phyloP scores from a whole-genome alignment of 2,888 invertebrate genomes.

The Nesidiocoris tenuis region DNA sequence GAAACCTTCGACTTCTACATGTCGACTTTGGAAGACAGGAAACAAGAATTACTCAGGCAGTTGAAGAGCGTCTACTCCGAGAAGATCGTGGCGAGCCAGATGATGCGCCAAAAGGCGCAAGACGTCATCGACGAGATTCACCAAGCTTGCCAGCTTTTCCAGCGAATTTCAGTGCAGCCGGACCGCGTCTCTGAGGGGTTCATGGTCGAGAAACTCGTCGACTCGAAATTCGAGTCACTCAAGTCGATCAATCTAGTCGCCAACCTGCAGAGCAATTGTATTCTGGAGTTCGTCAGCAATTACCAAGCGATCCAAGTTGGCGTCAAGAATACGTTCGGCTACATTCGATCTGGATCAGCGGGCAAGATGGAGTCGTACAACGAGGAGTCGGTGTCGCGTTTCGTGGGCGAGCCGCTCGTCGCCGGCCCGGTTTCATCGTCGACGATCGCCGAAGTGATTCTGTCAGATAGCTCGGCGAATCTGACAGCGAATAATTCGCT shows the following conservation, averaged over 20 bases:
- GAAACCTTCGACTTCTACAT: constrained; percentile 95
- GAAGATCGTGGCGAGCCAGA: constrained; percentile 82
- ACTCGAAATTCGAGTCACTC: constrained; percentile 81
- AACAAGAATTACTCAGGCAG: constrained; percentile 90
- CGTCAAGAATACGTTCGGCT: constrained; percentile 93
- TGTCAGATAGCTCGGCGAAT: background rate
- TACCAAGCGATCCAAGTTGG: constrained; percentile 96
- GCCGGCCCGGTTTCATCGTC: constrained; percentile 55
- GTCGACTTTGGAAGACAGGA: constrained; percentile 93
- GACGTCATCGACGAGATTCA: constrained; percentile 88
- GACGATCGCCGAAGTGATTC: background rate
- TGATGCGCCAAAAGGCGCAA: constrained; percentile 87
- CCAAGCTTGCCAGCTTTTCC: constrained; percentile 90
- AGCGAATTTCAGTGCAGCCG: constrained; percentile 85
- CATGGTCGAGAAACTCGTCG: constrained; percentile 90
- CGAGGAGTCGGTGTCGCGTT: constrained; percentile 89
- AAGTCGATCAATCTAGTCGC: constrained; percentile 82
- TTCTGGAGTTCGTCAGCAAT: constrained; percentile 94
- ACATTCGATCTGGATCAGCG: constrained; percentile 83
- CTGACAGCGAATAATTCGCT: constrained; percentile 71
- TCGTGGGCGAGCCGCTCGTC: constrained; percentile 67
- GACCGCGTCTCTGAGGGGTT: constrained; percentile 85
- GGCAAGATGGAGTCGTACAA: constrained; percentile 68
- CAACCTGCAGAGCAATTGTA: constrained; percentile 75
- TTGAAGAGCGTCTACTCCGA: constrained; percentile 89